Evolutionary conservation across 1,140 invertebrate genomes (phyloP), one percentile per base, ranked within the genome.

Genomic region (Ceratina calcarata): DNA sequence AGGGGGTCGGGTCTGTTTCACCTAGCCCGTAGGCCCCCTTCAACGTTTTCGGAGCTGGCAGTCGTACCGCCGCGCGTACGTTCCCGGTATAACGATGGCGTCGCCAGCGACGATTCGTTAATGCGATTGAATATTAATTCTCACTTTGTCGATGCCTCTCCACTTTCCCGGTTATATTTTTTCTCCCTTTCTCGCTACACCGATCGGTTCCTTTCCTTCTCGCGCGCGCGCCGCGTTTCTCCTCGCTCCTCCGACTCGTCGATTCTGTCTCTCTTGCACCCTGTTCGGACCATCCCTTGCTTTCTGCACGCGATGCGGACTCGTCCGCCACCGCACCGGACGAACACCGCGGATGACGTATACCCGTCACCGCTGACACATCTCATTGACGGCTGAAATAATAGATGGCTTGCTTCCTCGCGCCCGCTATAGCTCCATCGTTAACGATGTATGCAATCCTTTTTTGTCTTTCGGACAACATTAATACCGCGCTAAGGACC

Each of bases 111-210:
- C 90, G 90, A 92, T 92, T 91, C 90, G 91, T 90, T 92, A 92
- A 92, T 92, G 90, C 91, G 91, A 92, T 92, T 91, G 89, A 92
- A 90, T 91, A 91, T 92, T 91, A 92, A 91, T 92, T 92, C 89
- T 90, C 90, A 89, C 86, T 91, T 91, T 91, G 89, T 91, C 85
- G 78, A 88, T 81, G 81, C 86, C 83, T 78, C 84, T 86, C 84
- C 85, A 74, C 81, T 87, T 81, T 81, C 66, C 81, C 85, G 76
- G 65, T 62, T 68, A 72, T 86, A 81, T 86, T 86, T 84, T 81
- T 75, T 57, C 80, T 55, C 20, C 20, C 20, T 78, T 64, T 78
- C 68, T 64, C 57, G 66, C 22, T 22, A 16, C 32, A 37, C 16
- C 22, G 37, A 62, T 65, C 65, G 37, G 58, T 53, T 24, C 24